Evolutionary conservation across 2,113 vertebrate species (phyloP).

Genomic region (Pangasianodon hypophthalmus): DNA sequence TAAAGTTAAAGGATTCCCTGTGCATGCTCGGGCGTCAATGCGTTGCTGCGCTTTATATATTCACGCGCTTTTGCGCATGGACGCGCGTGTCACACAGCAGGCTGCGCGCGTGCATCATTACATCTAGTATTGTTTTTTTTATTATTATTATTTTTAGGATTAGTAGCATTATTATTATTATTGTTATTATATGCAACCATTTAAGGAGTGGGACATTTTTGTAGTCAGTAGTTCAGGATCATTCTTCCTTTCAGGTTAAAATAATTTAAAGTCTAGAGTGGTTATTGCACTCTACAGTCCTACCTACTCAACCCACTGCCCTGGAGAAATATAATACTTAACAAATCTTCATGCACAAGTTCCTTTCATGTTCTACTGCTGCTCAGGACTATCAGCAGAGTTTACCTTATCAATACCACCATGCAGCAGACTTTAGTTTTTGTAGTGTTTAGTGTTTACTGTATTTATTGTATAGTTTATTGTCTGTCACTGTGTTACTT

Average conservation of each 20-base stretch:
- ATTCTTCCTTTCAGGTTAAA: too few relatives aligned
- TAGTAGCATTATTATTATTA: neutral
- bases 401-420: neutral
- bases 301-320: neutral
- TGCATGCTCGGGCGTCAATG: neutral
- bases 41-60: neutral
- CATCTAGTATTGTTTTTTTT: neutral
- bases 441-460: neutral
- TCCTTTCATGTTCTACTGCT: neutral
- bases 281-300: neutral
- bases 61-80: conserved; percentile 11
- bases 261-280: neutral
- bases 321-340: neutral
- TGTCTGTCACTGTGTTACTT: too few relatives aligned
- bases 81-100: neutral
- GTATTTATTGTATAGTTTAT: too few relatives aligned
- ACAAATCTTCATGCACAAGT: neutral
- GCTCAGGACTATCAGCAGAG: neutral
- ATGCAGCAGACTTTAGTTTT: neutral
- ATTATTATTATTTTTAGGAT: neutral
- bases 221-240: neutral
- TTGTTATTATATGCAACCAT: neutral
- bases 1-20: neutral
- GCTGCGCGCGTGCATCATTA: neutral
- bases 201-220: neutral